A percentile compares a stretch with the other conserved stretches of the same genome.
Conservation (phyloP, 2,888 invertebrate genomes). For the Pyrrhosoma nymphula region DNA sequence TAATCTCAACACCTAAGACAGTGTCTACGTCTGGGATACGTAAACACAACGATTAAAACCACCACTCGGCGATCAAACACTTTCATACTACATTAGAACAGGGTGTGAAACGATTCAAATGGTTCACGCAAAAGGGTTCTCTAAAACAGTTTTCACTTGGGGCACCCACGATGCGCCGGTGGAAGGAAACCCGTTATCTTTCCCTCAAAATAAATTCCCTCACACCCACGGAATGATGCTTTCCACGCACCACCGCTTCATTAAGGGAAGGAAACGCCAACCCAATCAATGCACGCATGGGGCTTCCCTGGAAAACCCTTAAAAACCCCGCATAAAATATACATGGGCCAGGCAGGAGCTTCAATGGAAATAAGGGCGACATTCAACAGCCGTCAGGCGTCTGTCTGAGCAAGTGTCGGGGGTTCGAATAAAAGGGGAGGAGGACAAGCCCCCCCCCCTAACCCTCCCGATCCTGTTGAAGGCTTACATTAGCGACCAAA, state of each 20-base stretch:
- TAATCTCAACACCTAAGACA: too few relatives aligned
- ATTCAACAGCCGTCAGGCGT: conserved; percentile 1
- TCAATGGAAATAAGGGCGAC: not conserved
- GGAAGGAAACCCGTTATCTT: not conserved
- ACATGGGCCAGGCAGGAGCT: not conserved
- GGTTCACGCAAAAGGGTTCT: not conserved
- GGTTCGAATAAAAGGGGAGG: not conserved
- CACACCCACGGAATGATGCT: not conserved
- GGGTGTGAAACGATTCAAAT: not conserved
- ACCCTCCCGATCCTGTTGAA: conserved; percentile 1
- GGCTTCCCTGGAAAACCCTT: not conserved
- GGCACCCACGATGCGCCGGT: not conserved
- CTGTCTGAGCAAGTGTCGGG: not conserved
- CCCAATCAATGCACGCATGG: conserved; percentile 2
- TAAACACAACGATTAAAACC: too few relatives aligned
- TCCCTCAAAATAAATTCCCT: not conserved
- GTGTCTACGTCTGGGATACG: too few relatives aligned
- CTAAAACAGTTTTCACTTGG: not conserved
- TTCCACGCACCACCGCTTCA: not conserved
- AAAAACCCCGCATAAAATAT: not conserved
- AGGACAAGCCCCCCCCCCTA: too few relatives aligned
- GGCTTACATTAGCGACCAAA: not conserved
- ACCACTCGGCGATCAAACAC: too few relatives aligned
- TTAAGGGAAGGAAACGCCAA: not conserved
- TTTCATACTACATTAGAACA: too few relatives aligned